These are phyloP conservation scores for Sipha flava DNA, from an alignment of 1,140 invertebrate species.

Conservation along the genomic window DNA sequence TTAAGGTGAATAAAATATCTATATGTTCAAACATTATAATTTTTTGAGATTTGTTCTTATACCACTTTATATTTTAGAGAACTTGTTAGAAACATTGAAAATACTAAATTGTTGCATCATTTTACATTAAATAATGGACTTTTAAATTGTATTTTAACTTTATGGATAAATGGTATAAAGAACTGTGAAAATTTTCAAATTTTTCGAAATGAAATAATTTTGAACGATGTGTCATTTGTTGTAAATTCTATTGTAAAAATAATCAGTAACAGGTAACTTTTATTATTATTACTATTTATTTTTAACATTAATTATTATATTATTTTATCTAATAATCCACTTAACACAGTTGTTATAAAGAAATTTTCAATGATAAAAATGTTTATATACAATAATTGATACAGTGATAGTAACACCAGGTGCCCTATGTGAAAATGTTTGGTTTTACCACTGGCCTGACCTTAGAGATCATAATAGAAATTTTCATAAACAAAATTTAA, in stretches of 20 bases:
- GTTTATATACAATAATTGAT: no score
- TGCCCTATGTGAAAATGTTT: no score
- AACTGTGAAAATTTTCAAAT: background rate
- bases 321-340: no score
- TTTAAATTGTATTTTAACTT: background rate
- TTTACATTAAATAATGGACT: background rate
- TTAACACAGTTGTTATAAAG: no score
- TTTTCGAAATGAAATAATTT: background rate
- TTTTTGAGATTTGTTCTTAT: background rate
- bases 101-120: background rate
- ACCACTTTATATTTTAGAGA: background rate
- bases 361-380: no score
- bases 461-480: no score
- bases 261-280: background rate
- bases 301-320: no score
- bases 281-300: background rate
- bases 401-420: no score
- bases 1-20: conserved; percentile 9
- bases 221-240: conserved; percentile 11
- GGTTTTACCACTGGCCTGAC: no score
- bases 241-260: background rate
- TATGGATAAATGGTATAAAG: conserved; percentile 6
- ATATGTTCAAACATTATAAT: background rate
- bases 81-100: background rate
- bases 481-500: no score